Evolutionary conservation across 1,140 invertebrate genomes (phyloP).

Genomic region (Probaryconus sp.): DNA sequence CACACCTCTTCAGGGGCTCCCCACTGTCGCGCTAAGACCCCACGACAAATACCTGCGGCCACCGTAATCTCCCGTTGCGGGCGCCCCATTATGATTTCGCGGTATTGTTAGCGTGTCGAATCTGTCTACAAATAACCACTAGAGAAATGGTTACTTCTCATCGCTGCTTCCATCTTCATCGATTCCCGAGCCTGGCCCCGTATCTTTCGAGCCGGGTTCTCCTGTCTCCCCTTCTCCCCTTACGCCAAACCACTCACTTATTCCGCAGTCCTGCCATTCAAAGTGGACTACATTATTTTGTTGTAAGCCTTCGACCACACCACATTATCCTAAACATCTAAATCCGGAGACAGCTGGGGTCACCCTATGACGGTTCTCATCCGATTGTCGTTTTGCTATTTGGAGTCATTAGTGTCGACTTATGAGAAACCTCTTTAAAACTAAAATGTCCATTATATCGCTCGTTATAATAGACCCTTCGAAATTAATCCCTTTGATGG

Average conservation of each 20-base stretch:
- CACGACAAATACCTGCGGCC: constrained; percentile 74
- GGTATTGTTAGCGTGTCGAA: constrained; percentile 77
- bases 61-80: constrained; percentile 72
- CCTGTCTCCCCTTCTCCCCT: constrained; percentile 9
- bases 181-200: constrained; percentile 31
- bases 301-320: constrained; percentile 73
- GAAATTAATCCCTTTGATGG: background rate
- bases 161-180: constrained; percentile 54
- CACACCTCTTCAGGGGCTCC: constrained; percentile 72
- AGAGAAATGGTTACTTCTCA: constrained; percentile 71
- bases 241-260: constrained; percentile 44
- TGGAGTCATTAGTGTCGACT: constrained; percentile 54
- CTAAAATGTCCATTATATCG: constrained; percentile 44
- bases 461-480: too few species aligned
- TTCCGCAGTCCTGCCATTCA: constrained; percentile 69
- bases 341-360: constrained; percentile 77
- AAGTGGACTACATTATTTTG: constrained; percentile 78
- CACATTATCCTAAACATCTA: constrained; percentile 79
- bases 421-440: constrained; percentile 40
- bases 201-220: constrained; percentile 33
- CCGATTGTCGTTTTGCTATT: constrained; percentile 40
- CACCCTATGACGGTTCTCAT: constrained; percentile 69
- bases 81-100: constrained; percentile 73
- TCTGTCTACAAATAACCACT: constrained; percentile 78
- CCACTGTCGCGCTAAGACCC: constrained; percentile 66